A percentile compares a stretch with the other conserved stretches of the same genome.
These are phyloP conservation scores for Erebia palarica DNA, from an alignment of 2,888 invertebrate genomes.

Conservation along the genomic window DNA sequence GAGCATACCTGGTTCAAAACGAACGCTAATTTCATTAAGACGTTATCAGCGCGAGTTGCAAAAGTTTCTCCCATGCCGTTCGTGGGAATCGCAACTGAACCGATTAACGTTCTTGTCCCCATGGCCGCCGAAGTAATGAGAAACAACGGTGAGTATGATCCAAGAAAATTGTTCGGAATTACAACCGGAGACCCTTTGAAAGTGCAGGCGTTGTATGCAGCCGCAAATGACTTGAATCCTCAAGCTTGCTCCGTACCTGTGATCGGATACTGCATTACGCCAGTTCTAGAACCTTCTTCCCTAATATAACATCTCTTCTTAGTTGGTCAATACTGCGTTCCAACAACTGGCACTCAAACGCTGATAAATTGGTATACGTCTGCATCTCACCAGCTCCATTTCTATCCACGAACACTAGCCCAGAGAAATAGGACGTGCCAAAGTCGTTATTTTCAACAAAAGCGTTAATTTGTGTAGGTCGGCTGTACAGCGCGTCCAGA, in stretches of 20 bases:
- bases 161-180: slow-evolving; percentile 87
- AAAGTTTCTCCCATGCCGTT: slow-evolving; percentile 62
- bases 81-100: slow-evolving; percentile 71
- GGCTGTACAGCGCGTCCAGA: slow-evolving; percentile 72
- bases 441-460: slow-evolving; percentile 68
- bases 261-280: slow-evolving; percentile 71
- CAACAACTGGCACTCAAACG: slow-evolving; percentile 58
- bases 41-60: slow-evolving; percentile 54
- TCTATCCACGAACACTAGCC: slow-evolving; percentile 53
- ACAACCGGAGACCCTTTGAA: slow-evolving; percentile 88
- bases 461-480: slow-evolving; percentile 52
- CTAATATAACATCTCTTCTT: slow-evolving; percentile 57
- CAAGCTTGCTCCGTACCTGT: slow-evolving; percentile 87
- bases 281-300: slow-evolving; percentile 60
- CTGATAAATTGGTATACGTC: slow-evolving; percentile 52
- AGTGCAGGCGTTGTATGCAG: slow-evolving; percentile 89
- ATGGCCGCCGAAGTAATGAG: slow-evolving; percentile 71
- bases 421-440: slow-evolving; percentile 64
- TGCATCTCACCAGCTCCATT: slow-evolving; percentile 60
- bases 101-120: slow-evolving; percentile 71
- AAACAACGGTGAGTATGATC: slow-evolving; percentile 78
- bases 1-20: slow-evolving; percentile 82
- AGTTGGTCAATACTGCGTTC: slow-evolving; percentile 57
- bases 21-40: slow-evolving; percentile 68
- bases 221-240: slow-evolving; percentile 84